Percentiles rank a stretch among this genome's conserved stretches.
Conservation (phyloP, 2,888 invertebrate species). For the Bellardia pandia region DNA sequence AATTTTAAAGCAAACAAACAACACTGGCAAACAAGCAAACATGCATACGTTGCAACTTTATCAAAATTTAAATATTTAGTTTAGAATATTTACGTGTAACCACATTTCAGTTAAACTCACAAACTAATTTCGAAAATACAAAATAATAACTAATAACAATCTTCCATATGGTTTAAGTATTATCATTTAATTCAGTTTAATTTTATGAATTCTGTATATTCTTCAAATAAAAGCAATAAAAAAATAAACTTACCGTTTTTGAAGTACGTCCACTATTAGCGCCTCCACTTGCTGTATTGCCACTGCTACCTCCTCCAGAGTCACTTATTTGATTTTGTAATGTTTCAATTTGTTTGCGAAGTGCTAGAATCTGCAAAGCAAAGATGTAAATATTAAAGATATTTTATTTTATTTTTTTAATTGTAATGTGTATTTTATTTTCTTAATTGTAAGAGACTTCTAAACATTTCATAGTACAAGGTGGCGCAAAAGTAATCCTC, state of each 20-base stretch:
- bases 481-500: no score
- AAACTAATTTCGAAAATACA: not conserved
- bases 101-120: not conserved
- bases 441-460: no score
- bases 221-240: not conserved
- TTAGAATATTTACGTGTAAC: not conserved
- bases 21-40: slow-evolving; percentile 49
- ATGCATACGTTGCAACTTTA: slow-evolving; percentile 46
- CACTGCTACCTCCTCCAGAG: slow-evolving; percentile 74
- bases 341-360: slow-evolving; percentile 82
- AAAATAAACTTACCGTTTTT: slow-evolving; percentile 79
- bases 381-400: not conserved
- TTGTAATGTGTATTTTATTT: no score
- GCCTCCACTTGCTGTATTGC: slow-evolving; percentile 59
- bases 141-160: not conserved
- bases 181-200: not conserved
- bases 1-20: slow-evolving; percentile 50
- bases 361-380: slow-evolving; percentile 81
- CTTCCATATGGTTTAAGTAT: no score
- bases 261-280: slow-evolving; percentile 75
- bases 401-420: no score
- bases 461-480: no score
- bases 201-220: not conserved
- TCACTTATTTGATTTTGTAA: slow-evolving; percentile 80
- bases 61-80: slow-evolving; percentile 50